phyloP scores from a whole-genome alignment of 2,113 vertebrate genomes.

The Butorides virescens region DNA sequence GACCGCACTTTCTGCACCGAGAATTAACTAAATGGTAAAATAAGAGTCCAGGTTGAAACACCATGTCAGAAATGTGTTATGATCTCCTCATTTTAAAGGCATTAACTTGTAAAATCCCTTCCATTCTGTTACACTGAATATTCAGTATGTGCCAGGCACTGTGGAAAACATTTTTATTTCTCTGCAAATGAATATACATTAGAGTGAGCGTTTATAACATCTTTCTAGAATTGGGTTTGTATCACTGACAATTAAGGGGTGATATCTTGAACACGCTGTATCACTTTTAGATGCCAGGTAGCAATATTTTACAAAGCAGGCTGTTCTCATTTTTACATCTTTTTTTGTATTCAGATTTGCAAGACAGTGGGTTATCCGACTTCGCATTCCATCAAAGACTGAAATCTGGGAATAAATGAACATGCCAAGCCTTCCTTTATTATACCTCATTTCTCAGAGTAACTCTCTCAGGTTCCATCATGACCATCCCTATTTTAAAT shows the following conservation, averaged over 20 bases:
- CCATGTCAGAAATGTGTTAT: neutral
- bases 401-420: neutral
- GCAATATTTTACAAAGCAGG: neutral
- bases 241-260: neutral
- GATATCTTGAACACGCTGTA: neutral
- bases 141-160: neutral
- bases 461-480: neutral
- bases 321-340: neutral
- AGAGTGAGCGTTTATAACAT: neutral
- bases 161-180: neutral
- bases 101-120: neutral
- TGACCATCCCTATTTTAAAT: neutral
- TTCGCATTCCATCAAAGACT: neutral
- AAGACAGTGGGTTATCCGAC: neutral
- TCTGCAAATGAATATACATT: conserved; percentile 5
- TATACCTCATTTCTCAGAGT: neutral
- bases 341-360: neutral
- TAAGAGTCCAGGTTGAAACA: neutral
- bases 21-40: neutral
- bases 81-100: neutral
- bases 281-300: neutral
- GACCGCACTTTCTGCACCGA: neutral
- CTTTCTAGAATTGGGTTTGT: neutral
- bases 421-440: neutral
- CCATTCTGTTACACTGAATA: neutral